Evolutionary conservation across 2,888 invertebrate genomes (phyloP), one percentile per base, ranked within the genome.

Genomic region (Iphiclides podalirius): DNA sequence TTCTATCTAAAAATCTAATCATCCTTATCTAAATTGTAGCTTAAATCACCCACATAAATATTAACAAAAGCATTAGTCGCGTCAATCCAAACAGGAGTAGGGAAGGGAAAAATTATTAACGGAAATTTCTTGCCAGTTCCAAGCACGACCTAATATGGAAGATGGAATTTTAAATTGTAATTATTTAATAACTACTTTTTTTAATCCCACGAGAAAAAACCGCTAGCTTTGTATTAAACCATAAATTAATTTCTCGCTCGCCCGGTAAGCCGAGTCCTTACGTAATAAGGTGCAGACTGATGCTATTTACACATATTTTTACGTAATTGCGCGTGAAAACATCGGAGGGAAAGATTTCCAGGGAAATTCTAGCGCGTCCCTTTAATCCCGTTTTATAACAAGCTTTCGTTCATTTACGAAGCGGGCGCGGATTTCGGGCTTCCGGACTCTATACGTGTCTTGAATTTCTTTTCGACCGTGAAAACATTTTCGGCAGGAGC

Each of bases 241-340:
- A 69, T 79, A 79, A 79, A 81, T 81, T 80, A 79, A 80, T 81
- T 79, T 73, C 65, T 60, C 66, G 70, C 72, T 64, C 63, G 63
- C n/a, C 34, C 17, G 36, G 20, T 60, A 52, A 52, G 50, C 47
- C 54, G 40, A 53, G 52, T 38, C 57, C 52, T 55, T 57, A 64
- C 53, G 66, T 73, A 77, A 77, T 73, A 72, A 79, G 70, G 64
- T 70, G 66, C 70, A 66, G 63, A 61, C 56, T 60, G 58, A 47
- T 47, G 54, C 64, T 67, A 67, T 72, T 72, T 67, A 66, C 70
- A 73, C 70, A 76, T 70, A 75, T 72, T 69, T 66, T 58, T 54
- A 52, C 43, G 36, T 41, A 36, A 39, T 14, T 26, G 43, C 1
- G 41, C 15, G 34, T 36, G 38, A 51, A 53, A 52, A 50, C 7